These are phyloP conservation scores for Agrypnia vestita DNA, from an alignment of 1,140 invertebrate genomes.

Conservation along the genomic window DNA sequence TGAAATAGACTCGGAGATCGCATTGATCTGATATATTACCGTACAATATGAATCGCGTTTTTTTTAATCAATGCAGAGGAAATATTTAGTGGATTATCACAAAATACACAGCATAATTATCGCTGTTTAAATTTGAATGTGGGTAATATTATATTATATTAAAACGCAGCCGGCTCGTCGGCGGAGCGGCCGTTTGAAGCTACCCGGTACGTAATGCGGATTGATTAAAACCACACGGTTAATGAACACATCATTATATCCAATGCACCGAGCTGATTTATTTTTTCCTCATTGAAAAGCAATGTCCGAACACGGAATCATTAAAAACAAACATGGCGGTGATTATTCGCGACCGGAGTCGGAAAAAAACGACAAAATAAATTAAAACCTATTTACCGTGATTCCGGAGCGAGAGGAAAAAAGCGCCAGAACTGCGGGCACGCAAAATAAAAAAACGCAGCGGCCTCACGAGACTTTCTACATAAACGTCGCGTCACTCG, in stretches of 20 bases:
- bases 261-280: conserved; percentile 1
- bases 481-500: not conserved
- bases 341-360: conserved; percentile 33
- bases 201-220: not conserved
- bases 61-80: too few relatives aligned
- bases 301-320: conserved; percentile 33
- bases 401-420: conserved; percentile 45
- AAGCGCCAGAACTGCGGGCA: not conserved
- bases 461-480: not conserved
- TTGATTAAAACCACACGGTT: conserved; percentile 2
- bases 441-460: conserved; percentile 1
- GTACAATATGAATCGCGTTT: too few relatives aligned
- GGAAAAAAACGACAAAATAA: conserved; percentile 45
- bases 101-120: too few relatives aligned
- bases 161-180: not conserved
- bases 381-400: conserved; percentile 56
- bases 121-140: too few relatives aligned
- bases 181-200: not conserved
- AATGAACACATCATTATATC: conserved; percentile 16
- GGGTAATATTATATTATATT: not conserved
- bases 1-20: too few relatives aligned
- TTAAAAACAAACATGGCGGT: conserved; percentile 25
- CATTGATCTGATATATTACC: too few relatives aligned
- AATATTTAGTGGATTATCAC: too few relatives aligned
- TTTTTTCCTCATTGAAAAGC: conserved; percentile 23